These are phyloP conservation scores for Chlorospingus flavigularis DNA, from an alignment of 2,797 vertebrate genomes.

Conservation along the genomic window DNA sequence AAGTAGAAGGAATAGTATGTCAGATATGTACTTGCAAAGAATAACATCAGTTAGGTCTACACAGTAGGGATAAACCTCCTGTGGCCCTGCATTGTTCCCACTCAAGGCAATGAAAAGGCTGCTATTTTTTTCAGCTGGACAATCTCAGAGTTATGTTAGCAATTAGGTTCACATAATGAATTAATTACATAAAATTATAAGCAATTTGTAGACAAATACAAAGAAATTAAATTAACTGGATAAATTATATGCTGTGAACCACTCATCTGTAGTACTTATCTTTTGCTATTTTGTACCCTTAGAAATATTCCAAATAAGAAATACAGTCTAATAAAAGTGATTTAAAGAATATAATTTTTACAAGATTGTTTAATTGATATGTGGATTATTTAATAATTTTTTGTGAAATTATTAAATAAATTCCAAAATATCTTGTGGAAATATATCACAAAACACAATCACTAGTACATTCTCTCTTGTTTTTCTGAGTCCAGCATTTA, in stretches of 20 bases:
- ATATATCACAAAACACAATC: background rate
- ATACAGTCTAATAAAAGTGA: background rate
- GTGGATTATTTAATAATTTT: background rate
- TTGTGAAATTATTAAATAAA: background rate
- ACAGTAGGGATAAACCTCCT: background rate
- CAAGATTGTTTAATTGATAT: background rate
- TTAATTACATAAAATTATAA: constrained; percentile 29
- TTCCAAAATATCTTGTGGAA: background rate
- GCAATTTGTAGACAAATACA: constrained; percentile 12
- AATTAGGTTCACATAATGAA: constrained; percentile 24
- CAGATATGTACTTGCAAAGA: background rate
- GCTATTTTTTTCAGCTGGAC: background rate
- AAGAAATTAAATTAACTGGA: constrained; percentile 36
- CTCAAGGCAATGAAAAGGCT: background rate
- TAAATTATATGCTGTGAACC: constrained; percentile 8
- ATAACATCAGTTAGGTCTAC: background rate
- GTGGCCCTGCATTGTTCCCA: background rate
- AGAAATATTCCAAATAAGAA: background rate
- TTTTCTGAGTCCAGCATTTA: background rate
- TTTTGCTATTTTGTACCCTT: background rate
- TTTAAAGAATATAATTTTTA: background rate
- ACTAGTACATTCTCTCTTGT: background rate
- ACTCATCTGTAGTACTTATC: background rate
- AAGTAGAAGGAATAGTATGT: background rate
- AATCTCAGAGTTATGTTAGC: background rate